Conservation (phyloP, 2,113 vertebrate species). For the Sinocyclocheilus grahami region DNA sequence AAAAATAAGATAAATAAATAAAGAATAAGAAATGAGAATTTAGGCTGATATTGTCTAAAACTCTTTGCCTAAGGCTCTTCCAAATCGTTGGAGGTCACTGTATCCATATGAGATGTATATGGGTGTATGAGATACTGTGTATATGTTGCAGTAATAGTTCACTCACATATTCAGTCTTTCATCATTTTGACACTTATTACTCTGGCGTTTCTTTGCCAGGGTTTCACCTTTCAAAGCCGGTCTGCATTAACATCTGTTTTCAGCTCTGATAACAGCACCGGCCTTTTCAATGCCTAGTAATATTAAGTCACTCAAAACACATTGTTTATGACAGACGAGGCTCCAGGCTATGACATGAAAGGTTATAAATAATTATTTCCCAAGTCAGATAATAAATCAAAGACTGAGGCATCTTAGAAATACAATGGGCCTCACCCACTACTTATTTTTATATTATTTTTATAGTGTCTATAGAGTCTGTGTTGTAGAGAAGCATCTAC, state of each 20-base stretch:
- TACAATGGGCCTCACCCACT: neutral
- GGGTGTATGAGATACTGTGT: too few species aligned
- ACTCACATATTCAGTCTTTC: constrained; percentile 8
- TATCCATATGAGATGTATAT: neutral
- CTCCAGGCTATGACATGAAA: constrained; percentile 49
- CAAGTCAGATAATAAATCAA: constrained; percentile 43
- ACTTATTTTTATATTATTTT: neutral
- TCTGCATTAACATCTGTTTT: constrained; percentile 59
- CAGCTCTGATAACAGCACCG: constrained; percentile 51
- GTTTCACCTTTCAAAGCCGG: constrained; percentile 53
- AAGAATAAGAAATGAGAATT: too few species aligned
- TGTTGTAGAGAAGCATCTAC: neutral
- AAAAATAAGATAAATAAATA: too few species aligned
- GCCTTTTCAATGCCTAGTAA: constrained; percentile 60
- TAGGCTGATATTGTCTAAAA: neutral
- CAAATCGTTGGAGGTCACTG: neutral
- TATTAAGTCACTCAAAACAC: constrained; percentile 55
- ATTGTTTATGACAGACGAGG: constrained; percentile 50
- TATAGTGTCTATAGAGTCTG: neutral
- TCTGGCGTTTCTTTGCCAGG: constrained; percentile 42
- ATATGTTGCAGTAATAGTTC: neutral
- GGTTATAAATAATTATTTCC: constrained; percentile 53
- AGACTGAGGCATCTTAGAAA: constrained; percentile 18
- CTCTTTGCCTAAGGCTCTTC: neutral
- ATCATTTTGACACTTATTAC: constrained; percentile 40